Evolutionary conservation across 2,113 vertebrate species (phyloP), one percentile per base, ranked within the genome.

Genomic region (Jaculus jaculus): DNA sequence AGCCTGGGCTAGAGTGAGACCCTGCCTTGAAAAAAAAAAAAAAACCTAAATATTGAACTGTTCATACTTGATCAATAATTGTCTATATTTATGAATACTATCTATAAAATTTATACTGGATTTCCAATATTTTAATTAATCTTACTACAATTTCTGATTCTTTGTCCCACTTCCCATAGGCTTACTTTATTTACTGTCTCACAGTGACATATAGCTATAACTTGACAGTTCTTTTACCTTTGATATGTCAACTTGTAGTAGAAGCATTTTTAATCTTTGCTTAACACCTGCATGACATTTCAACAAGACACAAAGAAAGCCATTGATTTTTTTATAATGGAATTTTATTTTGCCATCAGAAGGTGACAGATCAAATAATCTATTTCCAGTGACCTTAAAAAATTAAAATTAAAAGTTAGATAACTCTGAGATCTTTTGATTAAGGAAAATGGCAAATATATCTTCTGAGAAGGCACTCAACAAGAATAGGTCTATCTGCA

Each of bases 271-370:
- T 86, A 54, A 83, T 83, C 75, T 91, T 75, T 47, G 28, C 47
- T 85, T 91, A 92, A 85, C 63, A 95, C 65, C 47, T 91, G 63
- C 7, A 34, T 91, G 84, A 94, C 65, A 87, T 88, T 94, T 96
- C 71, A 82, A 68, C 72, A 66, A 54, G 11, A 42, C 87, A 87
- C 54, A 90, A 39, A 95, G 34, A 93, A 92, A 92, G 37, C 16
- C 42, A 82, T 81, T 0, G 2, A 58, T 87, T 96, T 95, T 81
- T 75, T 77, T 75, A 90, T 87, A 21, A 71, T 5, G 2, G 37
- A 73, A 89, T 78, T 95, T 92, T 68, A 88, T 91, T 85, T 93
- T 95, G 34, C 63, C 80, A 81, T 92, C 18, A 74, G 51, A 95
- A 26, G 10, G 85, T 95, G 32, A 1, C 54, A 95, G 42, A 82